phyloP scores from a whole-genome alignment of 2,888 invertebrate genomes.

The Anagyrus pseudococci region DNA sequence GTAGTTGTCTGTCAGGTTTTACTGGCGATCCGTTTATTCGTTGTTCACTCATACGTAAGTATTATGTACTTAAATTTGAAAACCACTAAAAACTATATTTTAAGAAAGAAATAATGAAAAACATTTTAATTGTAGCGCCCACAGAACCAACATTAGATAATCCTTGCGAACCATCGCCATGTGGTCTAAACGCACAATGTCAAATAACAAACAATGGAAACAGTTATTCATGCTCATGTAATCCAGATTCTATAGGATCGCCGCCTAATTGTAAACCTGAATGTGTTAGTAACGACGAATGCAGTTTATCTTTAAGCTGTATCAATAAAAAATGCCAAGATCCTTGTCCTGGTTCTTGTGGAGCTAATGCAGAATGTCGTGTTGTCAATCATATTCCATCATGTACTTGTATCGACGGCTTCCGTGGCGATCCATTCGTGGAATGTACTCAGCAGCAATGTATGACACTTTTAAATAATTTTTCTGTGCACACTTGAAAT shows the following conservation, averaged over 20 bases:
- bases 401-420: conserved; percentile 68
- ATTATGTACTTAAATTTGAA: conserved; percentile 24
- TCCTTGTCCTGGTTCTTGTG: conserved; percentile 62
- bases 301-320: conserved; percentile 67
- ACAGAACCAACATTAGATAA: conserved; percentile 65
- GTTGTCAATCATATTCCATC: conserved; percentile 69
- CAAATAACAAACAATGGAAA: conserved; percentile 73
- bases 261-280: conserved; percentile 69
- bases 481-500: not conserved
- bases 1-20: conserved; percentile 67
- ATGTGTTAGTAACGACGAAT: conserved; percentile 61
- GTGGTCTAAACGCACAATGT: conserved; percentile 75
- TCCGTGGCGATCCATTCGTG: conserved; percentile 67
- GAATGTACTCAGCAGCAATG: conserved; percentile 63
- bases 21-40: conserved; percentile 64
- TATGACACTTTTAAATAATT: conserved; percentile 34
- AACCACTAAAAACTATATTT: no score
- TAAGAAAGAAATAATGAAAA: no score
- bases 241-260: conserved; percentile 74
- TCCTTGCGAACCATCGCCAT: conserved; percentile 68
- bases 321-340: conserved; percentile 60
- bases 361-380: conserved; percentile 63
- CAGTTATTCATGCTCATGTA: conserved; percentile 78
- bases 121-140: conserved; percentile 7
- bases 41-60: conserved; percentile 60